Conservation (phyloP, 2,888 invertebrate species). For the Halocaridina rubra region DNA sequence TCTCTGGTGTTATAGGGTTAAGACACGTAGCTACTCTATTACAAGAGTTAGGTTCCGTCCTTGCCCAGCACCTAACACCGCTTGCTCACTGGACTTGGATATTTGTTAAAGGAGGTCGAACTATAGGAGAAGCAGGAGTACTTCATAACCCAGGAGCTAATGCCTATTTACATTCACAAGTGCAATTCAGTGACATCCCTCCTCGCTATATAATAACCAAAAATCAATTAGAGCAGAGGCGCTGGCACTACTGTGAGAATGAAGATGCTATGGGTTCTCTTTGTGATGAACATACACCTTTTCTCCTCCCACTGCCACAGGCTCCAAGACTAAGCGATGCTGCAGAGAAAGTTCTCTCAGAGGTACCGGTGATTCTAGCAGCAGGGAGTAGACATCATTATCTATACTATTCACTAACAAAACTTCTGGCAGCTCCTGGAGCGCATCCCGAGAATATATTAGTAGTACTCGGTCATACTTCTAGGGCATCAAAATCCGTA, state of each 20-base stretch:
- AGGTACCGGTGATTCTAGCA: conserved; percentile 51
- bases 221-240: background rate
- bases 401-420: conserved; percentile 54
- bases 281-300: conserved; percentile 47
- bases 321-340: background rate
- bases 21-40: conserved; percentile 27
- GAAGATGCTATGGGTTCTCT: conserved; percentile 51
- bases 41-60: conserved; percentile 38
- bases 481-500: conserved; percentile 25
- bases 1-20: conserved; percentile 29
- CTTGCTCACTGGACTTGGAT: conserved; percentile 59
- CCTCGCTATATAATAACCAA: background rate
- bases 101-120: conserved; percentile 59
- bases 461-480: conserved; percentile 41
- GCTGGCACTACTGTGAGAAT: conserved; percentile 50
- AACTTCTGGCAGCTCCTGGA: conserved; percentile 42
- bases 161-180: background rate
- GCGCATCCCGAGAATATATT: conserved; percentile 38
- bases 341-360: background rate
- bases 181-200: conserved; percentile 23
- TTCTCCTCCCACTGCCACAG: conserved; percentile 22
- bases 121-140: conserved; percentile 45
- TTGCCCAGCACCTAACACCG: conserved; percentile 37
- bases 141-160: background rate
- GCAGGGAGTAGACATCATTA: conserved; percentile 56